These are phyloP conservation scores for Saturnia japonica DNA, from an alignment of 2,888 invertebrate species.

Conservation along the genomic window DNA sequence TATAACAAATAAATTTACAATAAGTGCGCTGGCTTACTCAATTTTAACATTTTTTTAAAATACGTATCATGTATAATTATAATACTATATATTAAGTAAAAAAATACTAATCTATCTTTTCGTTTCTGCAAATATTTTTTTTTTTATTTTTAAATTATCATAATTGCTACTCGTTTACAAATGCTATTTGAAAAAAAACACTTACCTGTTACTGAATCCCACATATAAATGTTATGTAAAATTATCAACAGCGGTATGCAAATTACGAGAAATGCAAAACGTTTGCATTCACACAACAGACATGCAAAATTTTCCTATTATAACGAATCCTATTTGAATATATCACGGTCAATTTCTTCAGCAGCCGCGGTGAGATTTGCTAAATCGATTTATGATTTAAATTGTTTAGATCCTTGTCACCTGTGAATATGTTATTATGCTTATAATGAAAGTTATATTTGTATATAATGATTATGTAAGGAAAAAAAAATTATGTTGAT, in stretches of 20 bases:
- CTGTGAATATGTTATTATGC: neutral
- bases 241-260: slow-evolving; percentile 14
- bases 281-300: slow-evolving; percentile 44
- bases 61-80: no score
- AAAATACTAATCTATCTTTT: neutral
- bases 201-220: slow-evolving; percentile 1
- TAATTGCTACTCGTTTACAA: neutral
- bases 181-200: neutral
- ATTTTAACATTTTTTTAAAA: no score
- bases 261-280: slow-evolving; percentile 24
- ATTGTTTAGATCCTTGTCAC: slow-evolving; percentile 34
- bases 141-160: neutral
- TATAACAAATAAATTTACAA: no score
- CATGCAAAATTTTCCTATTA: slow-evolving; percentile 35
- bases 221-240: neutral
- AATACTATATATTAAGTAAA: no score
- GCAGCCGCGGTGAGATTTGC: slow-evolving; percentile 46
- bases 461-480: neutral
- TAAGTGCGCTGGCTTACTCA: no score
- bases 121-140: neutral
- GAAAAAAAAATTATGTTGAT: neutral
- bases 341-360: slow-evolving; percentile 75
- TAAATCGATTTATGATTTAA: slow-evolving; percentile 67
- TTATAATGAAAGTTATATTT: neutral
- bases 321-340: slow-evolving; percentile 52